Base-by-base conservation (phyloP, 1,140 invertebrate species). In the Anoplophora glabripennis region DNA sequence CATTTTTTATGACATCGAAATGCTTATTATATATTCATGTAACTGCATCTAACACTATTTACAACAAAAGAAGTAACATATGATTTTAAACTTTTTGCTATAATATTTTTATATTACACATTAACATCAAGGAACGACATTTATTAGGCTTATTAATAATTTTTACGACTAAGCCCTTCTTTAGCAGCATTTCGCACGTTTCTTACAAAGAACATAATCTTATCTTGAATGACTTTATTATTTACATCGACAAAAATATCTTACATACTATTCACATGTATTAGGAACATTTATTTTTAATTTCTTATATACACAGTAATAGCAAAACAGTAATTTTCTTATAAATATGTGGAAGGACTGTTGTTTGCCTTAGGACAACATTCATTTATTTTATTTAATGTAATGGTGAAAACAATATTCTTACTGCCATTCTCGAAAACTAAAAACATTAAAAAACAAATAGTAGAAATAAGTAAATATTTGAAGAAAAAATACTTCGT, bases 81-180 rank as follows among this genome's bases (percentile, higher is more conserved):
- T 9, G 8, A 49, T 41, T 35, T 21, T 49, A 11, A 40, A 49
- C 3, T 17, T 53, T 40, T 37, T 45, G 52, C 36, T 37, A 51
- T 28, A 34, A 12, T 44, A 55, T 34, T 45, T 36, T 55, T 55
- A 15, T 37, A 52, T 37, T 64, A 68, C 63, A 52, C 54, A 51
- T 55, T 59, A 59, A 64, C 64, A 68, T 59, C 59, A 42, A 68
- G 58, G 59, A 62, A 66, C 63, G 65, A 69, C 67, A 69, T 63
- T 61, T 62, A 66, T 58, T 57, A 63, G 57, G 57, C 52, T 59
- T 66, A 66, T 61, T 54, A 59, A 67, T 64, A 58, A 66, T 18
- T 56, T 44, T 58, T 64, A 71, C 68, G 71, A 71, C 71, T 72
- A 71, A 71, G 69, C 65, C 71, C 69, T 68, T 71, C 71, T 69